These are phyloP conservation scores for Trematomus loennbergii DNA, from an alignment of 2,113 vertebrate species.

Conservation along the genomic window DNA sequence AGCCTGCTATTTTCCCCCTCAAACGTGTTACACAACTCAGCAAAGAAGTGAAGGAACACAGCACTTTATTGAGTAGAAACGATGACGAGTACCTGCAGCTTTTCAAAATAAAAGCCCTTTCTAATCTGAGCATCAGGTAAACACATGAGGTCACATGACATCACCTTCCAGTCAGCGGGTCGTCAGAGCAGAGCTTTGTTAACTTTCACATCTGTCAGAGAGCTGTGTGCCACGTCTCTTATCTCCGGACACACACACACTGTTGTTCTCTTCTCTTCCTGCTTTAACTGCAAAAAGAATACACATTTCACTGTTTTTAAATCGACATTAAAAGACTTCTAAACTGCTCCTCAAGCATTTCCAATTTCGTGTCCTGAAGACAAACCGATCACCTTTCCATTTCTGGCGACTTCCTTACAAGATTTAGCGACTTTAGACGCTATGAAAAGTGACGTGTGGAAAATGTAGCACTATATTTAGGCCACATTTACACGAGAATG, in stretches of 20 bases:
- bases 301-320: too few relatives aligned
- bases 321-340: too few relatives aligned
- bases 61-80: background rate
- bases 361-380: too few relatives aligned
- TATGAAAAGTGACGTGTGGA: too few relatives aligned
- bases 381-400: too few relatives aligned
- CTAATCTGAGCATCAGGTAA: slow-evolving; percentile 3
- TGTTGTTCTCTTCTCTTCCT: background rate
- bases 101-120: slow-evolving; percentile 33
- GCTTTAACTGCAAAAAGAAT: too few relatives aligned
- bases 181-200: slow-evolving; percentile 40
- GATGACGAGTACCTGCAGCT: background rate
- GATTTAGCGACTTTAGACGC: too few relatives aligned
- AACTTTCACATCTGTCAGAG: background rate
- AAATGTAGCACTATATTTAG: too few relatives aligned
- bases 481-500: too few relatives aligned
- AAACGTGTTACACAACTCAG: background rate
- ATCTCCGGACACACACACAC: background rate
- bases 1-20: too few relatives aligned
- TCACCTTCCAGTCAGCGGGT: slow-evolving; percentile 2
- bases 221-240: background rate
- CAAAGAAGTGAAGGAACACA: background rate
- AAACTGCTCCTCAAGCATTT: too few relatives aligned
- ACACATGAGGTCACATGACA: slow-evolving; percentile 25
- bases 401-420: too few relatives aligned